Evolutionary conservation across 2,113 vertebrate species (phyloP), one percentile per base, ranked within the genome.

Genomic region (Pomatostomus ruficeps): DNA sequence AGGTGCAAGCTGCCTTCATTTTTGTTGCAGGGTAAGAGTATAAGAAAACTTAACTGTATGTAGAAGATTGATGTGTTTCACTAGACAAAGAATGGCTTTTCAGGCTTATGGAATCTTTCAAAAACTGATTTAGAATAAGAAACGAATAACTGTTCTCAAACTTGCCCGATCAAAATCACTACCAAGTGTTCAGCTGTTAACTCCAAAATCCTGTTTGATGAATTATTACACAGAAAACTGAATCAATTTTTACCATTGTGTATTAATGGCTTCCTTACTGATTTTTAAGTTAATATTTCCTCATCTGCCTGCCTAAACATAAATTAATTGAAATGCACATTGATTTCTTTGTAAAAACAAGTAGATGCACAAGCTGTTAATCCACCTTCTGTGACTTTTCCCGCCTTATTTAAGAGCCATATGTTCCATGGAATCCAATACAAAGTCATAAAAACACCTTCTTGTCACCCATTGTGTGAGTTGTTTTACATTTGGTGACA

Each of bases 211-310:
- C 38, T 62, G 15, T 80, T 93, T 95, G 70, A 74, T 76, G 62
- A 94, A 5, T 28, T 75, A 61, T 68, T 49, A 61, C 67, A 75
- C 31, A 61, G 55, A 79, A 88, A 85, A 65, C 10, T 31, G 59
- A 74, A 86, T 86, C 18, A 45, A 38, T 91, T 96, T 93, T 86
- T 73, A 86, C 19, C 6, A 52, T 65, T 73, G 10, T 33, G n/a
- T 65, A 84, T 88, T 92, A 92, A 91, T 79, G 36, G 23, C 12
- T 76, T 82, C 23, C 22, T 17, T 85, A 71, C 54, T 89, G 57
- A 76, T 77, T 92, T 90, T 90, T 83, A 83, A 77, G 49, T 90
- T 90, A 77, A 42, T 88, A 88, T 88, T 95, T 75, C 51, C 75
- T 68, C 35, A 58, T 70, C 38, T 78, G 17, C 45, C 65, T 85